Evolutionary conservation across 1,140 invertebrate species (phyloP), one percentile per base, ranked within the genome.

Genomic region (Ceratina calcarata): DNA sequence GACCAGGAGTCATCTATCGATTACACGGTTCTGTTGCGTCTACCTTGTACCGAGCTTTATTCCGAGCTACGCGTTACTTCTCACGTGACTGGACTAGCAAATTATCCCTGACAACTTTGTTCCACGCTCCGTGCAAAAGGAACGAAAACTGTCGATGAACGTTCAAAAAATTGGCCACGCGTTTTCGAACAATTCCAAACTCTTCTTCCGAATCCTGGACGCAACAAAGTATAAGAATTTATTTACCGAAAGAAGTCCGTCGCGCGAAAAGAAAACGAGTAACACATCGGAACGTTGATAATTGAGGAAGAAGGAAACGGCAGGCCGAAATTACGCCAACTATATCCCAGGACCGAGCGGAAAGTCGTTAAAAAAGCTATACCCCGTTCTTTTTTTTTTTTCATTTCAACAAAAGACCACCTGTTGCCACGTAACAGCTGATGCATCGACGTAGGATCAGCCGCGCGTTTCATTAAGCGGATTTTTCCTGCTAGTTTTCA

Each of bases 361-460:
- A 51, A 84, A 71, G 45, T 24, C 51, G 37, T 84, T 60, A 70
- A 57, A 83, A 69, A 66, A 67, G 60, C 37, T 65, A 72, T 51
- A 20, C 51, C 49, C 22, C 15, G 62, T 51, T 62, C 60, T 83
- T 84, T 76, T 72, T 84, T 76, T 72, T 80, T 78, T 71, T 69
- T 10, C 79, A 78, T 64, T 82, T 72, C 53, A 45, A 76, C 80
- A 82, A 86, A 86, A 64, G 22, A 55, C 80, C 83, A 85, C 83
- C 83, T 86, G 84, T 86, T 86, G 84, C 84, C 75, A 76, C 71
- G 64, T 78, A 75, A 72, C 71, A 82, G 71, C 60, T 74, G 79
- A 85, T 62, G 60, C 61, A 75, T 81, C 66, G 82, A 78, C 65
- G 62, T 57, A 16, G 67, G 32, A 79, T 85, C 81, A 72, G 70